These are phyloP conservation scores for Ganaspis sp. DNA, from an alignment of 1,140 invertebrate species.

Conservation along the genomic window DNA sequence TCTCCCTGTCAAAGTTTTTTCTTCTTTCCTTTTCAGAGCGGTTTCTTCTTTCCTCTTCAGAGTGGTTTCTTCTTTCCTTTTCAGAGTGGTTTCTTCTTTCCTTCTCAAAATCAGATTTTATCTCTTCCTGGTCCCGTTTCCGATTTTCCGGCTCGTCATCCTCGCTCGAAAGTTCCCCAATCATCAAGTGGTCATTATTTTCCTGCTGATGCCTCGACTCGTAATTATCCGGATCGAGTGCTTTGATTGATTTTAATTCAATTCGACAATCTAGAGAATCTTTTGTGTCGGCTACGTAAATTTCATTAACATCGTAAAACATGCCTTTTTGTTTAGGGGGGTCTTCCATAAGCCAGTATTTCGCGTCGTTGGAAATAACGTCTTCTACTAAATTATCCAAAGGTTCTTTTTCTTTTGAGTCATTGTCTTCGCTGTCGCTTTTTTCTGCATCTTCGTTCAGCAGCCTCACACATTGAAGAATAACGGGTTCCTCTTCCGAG, in stretches of 20 bases:
- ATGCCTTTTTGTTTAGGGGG: conserved; percentile 40
- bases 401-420: neutral
- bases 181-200: conserved; percentile 26
- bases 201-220: conserved; percentile 28
- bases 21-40: too few relatives aligned
- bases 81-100: too few relatives aligned
- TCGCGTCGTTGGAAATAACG: conserved; percentile 8
- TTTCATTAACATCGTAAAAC: conserved; percentile 57
- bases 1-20: too few relatives aligned
- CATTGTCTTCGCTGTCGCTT: neutral
- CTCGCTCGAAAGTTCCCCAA: conserved; percentile 32
- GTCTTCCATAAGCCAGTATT: conserved; percentile 20
- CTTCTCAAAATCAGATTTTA: neutral
- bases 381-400: conserved; percentile 21
- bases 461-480: conserved; percentile 62
- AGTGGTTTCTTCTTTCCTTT: too few relatives aligned
- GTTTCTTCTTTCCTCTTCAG: too few relatives aligned
- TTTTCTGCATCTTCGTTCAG: conserved; percentile 61
- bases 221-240: conserved; percentile 66
- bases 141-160: conserved; percentile 30
- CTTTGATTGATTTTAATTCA: conserved; percentile 68
- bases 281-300: conserved; percentile 66
- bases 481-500: conserved; percentile 64
- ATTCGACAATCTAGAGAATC: conserved; percentile 64
- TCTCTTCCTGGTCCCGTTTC: conserved; percentile 29